phyloP scores from a whole-genome alignment of 2,888 invertebrate species.

The Dilophus febrilis region DNA sequence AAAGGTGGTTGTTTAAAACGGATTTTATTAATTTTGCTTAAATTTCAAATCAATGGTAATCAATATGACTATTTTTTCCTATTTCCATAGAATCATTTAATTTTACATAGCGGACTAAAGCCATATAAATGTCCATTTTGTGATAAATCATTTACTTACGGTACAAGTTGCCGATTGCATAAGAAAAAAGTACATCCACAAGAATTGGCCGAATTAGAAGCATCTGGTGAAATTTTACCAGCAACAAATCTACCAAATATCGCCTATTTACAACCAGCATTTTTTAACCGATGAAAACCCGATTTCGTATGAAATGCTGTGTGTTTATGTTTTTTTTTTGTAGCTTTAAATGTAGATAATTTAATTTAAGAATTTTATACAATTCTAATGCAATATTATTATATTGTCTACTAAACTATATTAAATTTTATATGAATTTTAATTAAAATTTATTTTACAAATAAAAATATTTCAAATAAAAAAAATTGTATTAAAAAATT shows the following conservation, averaged over 20 bases:
- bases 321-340: too few relatives aligned
- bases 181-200: constrained; percentile 27
- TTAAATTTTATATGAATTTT: too few relatives aligned
- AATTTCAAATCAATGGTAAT: background rate
- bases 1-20: too few relatives aligned
- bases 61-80: constrained; percentile 14
- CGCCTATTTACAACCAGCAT: constrained; percentile 25
- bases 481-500: too few relatives aligned
- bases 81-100: constrained; percentile 26
- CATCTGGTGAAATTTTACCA: constrained; percentile 18
- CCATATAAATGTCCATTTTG: constrained; percentile 29
- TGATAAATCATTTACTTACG: constrained; percentile 26
- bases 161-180: constrained; percentile 29
- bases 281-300: too few relatives aligned
- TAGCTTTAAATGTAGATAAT: too few relatives aligned
- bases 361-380: too few relatives aligned
- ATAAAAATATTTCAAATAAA: too few relatives aligned
- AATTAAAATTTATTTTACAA: too few relatives aligned
- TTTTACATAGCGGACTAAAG: constrained; percentile 26
- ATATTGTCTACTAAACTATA: too few relatives aligned
- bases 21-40: background rate
- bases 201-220: constrained; percentile 27
- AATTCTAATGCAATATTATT: too few relatives aligned
- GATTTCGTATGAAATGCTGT: too few relatives aligned
- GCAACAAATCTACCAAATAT: constrained; percentile 23